Evolutionary conservation across 37 sponge, comb jelly and placozoan genomes (phyloP), one percentile per base, ranked within the genome.

Genomic region (Haliclona indistincta): DNA sequence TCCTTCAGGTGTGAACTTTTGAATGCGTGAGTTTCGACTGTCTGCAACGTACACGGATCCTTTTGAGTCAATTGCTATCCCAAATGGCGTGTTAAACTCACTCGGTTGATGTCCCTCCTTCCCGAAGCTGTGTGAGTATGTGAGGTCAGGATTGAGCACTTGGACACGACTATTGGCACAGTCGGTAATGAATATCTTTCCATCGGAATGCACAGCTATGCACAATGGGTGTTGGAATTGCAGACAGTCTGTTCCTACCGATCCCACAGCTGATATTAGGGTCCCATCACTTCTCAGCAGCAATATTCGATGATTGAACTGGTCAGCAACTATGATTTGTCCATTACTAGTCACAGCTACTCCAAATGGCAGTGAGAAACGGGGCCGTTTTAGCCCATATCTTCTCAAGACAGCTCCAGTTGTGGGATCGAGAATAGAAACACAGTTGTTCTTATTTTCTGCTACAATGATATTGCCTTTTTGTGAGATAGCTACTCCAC

Each of bases 11-110:
- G 76, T 74, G 73, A 82, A 88, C 13, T 82, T 74, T 67, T 88
- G 88, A 15, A 88, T 64, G 1, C 83, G 45, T 64, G 72, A 60
- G 51, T 75, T 81, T 17, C 56, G 35, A 13, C 22, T 56, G 26
- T 88, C 88, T 2, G 83, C 35, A 7, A 88, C 74, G 34, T 72
- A 88, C 72, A 77, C 66, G 52, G 72, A 68, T 1, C 71, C 78
- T 32, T 72, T 70, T 20, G 42, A 56, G 67, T 82, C 83, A 17
- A 77, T 70, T 2, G 71, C 73, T 23, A 81, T 43, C 1, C 68
- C 79, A n/a, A 37, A 44, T 23, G 88, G 88, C 26, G 71, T 32
- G 43, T 71, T 77, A 67, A 88, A 82, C 67, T 82, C 70, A 2
- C 88, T 83, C 4, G 55, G 56, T 3, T 43, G 65, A 11, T 39